A percentile compares a stretch with the other conserved stretches of the same genome.
These are phyloP conservation scores for Deilephila elpenor DNA, from an alignment of 2,888 invertebrate genomes.

Conservation along the genomic window DNA sequence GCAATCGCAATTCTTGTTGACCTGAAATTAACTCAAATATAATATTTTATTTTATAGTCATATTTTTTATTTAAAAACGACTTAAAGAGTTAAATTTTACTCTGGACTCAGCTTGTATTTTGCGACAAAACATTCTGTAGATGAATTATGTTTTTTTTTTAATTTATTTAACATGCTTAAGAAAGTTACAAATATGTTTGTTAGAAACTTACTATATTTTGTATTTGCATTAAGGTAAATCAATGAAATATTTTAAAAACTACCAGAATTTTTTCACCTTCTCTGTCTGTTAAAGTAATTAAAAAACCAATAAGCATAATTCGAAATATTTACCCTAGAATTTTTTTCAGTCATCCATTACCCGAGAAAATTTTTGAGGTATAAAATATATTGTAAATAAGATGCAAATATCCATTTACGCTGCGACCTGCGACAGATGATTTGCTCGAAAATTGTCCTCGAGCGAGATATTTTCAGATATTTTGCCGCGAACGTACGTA, in stretches of 20 bases:
- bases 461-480: constrained; percentile 41
- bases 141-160: no score
- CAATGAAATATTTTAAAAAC: no score
- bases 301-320: neutral
- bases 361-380: neutral
- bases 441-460: constrained; percentile 47
- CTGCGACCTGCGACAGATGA: constrained; percentile 38
- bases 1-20: neutral
- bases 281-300: neutral
- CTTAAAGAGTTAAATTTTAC: no score
- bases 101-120: no score
- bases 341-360: constrained; percentile 5
- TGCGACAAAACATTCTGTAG: no score
- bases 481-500: constrained; percentile 39
- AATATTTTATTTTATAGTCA: neutral
- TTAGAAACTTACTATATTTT: no score
- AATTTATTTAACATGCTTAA: no score
- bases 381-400: constrained; percentile 36
- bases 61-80: no score
- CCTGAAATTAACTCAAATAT: neutral
- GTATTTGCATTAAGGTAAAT: no score
- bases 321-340: neutral
- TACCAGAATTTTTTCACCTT: no score
- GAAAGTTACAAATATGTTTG: no score
- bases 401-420: constrained; percentile 47